phyloP scores from a whole-genome alignment of 1,140 invertebrate species.

The Mamestra configurata region DNA sequence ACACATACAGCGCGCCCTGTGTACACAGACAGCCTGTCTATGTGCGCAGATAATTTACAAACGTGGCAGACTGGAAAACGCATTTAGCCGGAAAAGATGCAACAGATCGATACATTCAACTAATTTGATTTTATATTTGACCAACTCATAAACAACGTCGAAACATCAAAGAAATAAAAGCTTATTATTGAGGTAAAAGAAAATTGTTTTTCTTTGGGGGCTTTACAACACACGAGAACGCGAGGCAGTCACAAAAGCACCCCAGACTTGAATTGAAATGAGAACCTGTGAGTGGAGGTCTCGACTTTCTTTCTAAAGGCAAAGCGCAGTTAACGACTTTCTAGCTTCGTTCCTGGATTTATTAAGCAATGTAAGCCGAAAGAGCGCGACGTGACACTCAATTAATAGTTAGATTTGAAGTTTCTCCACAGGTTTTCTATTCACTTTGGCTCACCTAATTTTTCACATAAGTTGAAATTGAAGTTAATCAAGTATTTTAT shows the following conservation, averaged over 20 bases:
- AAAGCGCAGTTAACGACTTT: constrained; percentile 82
- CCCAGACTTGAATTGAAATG: constrained; percentile 76
- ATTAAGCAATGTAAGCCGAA: constrained; percentile 83
- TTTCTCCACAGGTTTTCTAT: constrained; percentile 64
- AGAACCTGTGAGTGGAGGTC: constrained; percentile 77
- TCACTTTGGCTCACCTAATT: constrained; percentile 30
- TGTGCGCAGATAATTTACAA: constrained; percentile 67
- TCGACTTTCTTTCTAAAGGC: constrained; percentile 79
- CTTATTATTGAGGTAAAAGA: constrained; percentile 57
- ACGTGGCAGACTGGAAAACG: constrained; percentile 82
- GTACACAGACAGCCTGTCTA: constrained; percentile 29
- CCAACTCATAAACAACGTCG: background rate
- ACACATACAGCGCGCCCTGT: constrained; percentile 62
- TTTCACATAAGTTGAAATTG: constrained; percentile 48
- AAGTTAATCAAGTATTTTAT: background rate
- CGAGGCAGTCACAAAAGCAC: constrained; percentile 63
- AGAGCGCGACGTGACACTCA: constrained; percentile 79
- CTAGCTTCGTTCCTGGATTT: constrained; percentile 76
- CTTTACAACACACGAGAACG: constrained; percentile 63
- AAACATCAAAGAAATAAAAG: constrained; percentile 55
- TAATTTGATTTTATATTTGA: constrained; percentile 22
- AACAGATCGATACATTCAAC: constrained; percentile 75
- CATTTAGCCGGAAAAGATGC: constrained; percentile 83
- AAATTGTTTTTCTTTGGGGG: constrained; percentile 60
- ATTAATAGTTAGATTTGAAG: constrained; percentile 84